phyloP scores from a whole-genome alignment of 2,797 vertebrate species.

The Liparis tanakae region DNA sequence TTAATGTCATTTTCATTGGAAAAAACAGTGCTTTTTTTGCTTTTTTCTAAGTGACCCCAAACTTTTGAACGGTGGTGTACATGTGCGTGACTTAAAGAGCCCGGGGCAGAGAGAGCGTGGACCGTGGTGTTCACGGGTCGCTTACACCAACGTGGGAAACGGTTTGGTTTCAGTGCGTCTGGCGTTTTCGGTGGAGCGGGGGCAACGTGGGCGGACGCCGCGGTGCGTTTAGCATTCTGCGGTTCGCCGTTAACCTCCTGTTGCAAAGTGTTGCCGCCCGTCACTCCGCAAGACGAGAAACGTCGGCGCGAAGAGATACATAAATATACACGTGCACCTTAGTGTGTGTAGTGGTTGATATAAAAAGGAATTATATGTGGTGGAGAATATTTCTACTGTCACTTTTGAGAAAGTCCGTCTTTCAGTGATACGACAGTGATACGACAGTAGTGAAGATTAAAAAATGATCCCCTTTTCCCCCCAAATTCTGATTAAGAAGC shows the following conservation, averaged over 20 bases:
- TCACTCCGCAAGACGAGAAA: neutral
- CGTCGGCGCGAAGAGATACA: neutral
- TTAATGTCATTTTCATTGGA: too few relatives aligned
- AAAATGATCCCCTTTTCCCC: neutral
- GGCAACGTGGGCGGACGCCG: slow-evolving; percentile 1
- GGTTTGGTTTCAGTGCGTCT: neutral
- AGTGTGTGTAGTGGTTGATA: neutral
- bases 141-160: neutral
- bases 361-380: neutral
- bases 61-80: too few relatives aligned
- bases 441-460: neutral
- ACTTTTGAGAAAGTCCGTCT: neutral
- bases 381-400: neutral
- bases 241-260: slow-evolving; percentile 31
- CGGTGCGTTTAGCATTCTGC: slow-evolving; percentile 2
- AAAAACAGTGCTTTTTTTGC: too few relatives aligned
- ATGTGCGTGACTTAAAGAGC: slow-evolving; percentile 40
- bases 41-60: too few relatives aligned
- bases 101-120: slow-evolving; percentile 9
- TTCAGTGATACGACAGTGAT: neutral
- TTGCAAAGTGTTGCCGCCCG: slow-evolving; percentile 9
- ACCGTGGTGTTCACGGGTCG: slow-evolving; percentile 12
- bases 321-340: neutral
- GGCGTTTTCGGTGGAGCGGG: slow-evolving; percentile 22
- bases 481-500: neutral